These are phyloP conservation scores for Prinia subflava DNA, from an alignment of 2,113 vertebrate genomes.

Conservation along the genomic window DNA sequence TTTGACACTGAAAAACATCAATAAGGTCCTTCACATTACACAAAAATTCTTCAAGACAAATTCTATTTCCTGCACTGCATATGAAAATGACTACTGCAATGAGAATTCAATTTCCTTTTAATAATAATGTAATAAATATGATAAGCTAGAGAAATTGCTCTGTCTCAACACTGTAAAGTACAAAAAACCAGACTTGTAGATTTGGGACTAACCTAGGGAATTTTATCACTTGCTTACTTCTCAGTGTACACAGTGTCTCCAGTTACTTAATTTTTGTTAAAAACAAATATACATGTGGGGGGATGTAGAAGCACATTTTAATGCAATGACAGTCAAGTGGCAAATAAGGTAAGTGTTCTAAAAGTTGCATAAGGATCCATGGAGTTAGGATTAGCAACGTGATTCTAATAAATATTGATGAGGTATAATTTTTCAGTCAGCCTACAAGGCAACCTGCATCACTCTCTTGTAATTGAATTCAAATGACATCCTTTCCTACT, in stretches of 20 bases:
- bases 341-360: not conserved
- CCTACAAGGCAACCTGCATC: not conserved
- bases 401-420: not conserved
- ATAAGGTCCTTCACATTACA: not conserved
- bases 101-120: not conserved
- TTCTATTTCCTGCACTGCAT: not conserved
- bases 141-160: not conserved
- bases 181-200: not conserved
- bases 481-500: not conserved
- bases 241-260: not conserved
- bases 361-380: not conserved
- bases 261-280: not conserved
- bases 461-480: not conserved
- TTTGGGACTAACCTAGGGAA: not conserved
- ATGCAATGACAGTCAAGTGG: not conserved
- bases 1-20: not conserved
- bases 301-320: not conserved
- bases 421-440: not conserved
- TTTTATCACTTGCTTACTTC: not conserved
- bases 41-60: not conserved
- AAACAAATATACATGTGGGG: not conserved
- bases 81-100: not conserved
- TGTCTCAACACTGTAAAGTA: not conserved
- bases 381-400: not conserved
- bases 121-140: not conserved